Conservation (phyloP, 2,797 vertebrate genomes). For the Mallotus villosus region DNA sequence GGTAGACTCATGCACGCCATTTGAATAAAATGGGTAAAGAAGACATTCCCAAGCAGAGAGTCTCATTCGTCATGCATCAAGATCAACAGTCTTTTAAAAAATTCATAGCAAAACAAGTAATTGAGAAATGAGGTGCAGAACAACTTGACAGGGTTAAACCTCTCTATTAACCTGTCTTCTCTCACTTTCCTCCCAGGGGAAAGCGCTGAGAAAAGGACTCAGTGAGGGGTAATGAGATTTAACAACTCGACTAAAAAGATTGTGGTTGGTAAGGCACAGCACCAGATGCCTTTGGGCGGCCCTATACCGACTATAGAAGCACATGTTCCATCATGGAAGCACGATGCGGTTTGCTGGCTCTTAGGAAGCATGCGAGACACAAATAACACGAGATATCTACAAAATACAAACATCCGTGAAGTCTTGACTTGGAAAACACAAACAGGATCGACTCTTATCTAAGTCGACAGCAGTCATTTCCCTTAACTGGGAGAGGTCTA, state of each 20-base stretch:
- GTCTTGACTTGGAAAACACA: not conserved
- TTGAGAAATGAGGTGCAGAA: constrained; percentile 22
- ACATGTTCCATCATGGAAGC: not conserved
- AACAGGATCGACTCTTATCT: no score
- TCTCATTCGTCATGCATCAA: constrained; percentile 19
- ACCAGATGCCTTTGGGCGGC: constrained; percentile 13
- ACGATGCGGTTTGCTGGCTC: constrained; percentile 13
- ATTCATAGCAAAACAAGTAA: constrained; percentile 26
- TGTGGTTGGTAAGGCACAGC: constrained; percentile 11
- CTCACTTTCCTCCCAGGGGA: not conserved
- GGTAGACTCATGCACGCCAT: not conserved
- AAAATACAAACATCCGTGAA: constrained; percentile 8
- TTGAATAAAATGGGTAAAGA: constrained; percentile 1
- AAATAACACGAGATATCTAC: constrained; percentile 16
- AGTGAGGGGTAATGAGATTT: constrained; percentile 17
- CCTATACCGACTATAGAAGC: constrained; percentile 8
- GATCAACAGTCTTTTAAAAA: constrained; percentile 33
- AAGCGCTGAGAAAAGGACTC: constrained; percentile 12
- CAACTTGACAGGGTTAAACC: constrained; percentile 36
- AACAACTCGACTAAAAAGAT: constrained; percentile 14
- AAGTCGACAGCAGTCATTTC: not conserved
- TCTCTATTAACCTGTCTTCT: constrained; percentile 27
- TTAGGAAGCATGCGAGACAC: constrained; percentile 4
- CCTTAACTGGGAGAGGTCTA: not conserved
- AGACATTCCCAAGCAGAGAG: not conserved